phyloP scores from a whole-genome alignment of 2,888 invertebrate species.

The Agrochola litura region DNA sequence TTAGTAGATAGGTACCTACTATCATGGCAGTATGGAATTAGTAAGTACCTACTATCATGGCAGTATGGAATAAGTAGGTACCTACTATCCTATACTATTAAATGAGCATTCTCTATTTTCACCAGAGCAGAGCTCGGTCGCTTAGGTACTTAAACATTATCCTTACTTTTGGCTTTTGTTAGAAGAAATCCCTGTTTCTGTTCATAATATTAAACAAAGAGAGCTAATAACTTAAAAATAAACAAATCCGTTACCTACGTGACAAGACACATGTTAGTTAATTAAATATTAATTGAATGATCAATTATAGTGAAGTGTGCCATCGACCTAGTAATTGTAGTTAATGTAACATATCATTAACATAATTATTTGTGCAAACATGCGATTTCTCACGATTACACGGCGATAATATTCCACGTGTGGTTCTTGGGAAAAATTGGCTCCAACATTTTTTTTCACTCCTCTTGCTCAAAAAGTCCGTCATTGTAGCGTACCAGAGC shows the following conservation, averaged over 20 bases:
- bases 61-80: too few relatives aligned
- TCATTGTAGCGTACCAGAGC: too few relatives aligned
- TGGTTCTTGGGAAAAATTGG: background rate
- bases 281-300: constrained; percentile 45
- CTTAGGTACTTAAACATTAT: too few relatives aligned
- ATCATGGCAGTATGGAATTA: too few relatives aligned
- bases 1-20: too few relatives aligned
- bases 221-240: background rate
- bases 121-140: too few relatives aligned
- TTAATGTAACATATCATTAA: constrained; percentile 25
- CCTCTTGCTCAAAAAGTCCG: too few relatives aligned
- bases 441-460: background rate
- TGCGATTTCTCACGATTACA: constrained; percentile 48
- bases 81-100: too few relatives aligned
- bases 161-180: too few relatives aligned
- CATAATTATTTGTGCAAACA: constrained; percentile 39
- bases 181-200: background rate
- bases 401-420: background rate
- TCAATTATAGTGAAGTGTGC: constrained; percentile 45
- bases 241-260: constrained; percentile 46
- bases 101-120: too few relatives aligned
- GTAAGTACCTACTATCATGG: too few relatives aligned
- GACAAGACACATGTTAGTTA: constrained; percentile 39
- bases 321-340: constrained; percentile 27
- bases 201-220: background rate